Evolutionary conservation across 2,113 vertebrate species (phyloP).

Genomic region (Andinoacara biseriatus): DNA sequence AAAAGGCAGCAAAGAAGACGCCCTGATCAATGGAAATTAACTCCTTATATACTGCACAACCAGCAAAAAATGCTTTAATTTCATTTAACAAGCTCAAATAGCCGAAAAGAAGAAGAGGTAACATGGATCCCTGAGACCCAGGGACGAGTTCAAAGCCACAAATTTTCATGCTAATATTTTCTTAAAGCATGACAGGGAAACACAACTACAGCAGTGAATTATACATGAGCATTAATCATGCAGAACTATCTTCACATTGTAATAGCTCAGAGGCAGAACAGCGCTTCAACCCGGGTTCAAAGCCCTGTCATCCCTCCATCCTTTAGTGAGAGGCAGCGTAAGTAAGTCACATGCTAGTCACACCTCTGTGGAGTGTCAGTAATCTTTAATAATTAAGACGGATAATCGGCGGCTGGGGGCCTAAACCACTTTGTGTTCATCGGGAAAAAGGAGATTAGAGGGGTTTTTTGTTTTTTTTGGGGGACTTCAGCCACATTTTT

Average conservation of each 20-base stretch:
- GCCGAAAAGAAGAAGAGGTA: not conserved
- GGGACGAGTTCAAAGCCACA: slow-evolving; percentile 59
- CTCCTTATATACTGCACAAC: not conserved
- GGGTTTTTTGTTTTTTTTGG: not conserved
- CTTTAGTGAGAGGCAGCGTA: slow-evolving; percentile 10
- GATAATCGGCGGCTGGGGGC: slow-evolving; percentile 36
- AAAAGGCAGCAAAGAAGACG: not conserved
- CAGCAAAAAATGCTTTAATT: slow-evolving; percentile 5
- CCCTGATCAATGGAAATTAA: not conserved
- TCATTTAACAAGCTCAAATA: slow-evolving; percentile 1
- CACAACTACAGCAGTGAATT: slow-evolving; percentile 49
- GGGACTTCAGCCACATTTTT: not conserved
- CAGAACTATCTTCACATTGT: slow-evolving; percentile 39
- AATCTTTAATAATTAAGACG: slow-evolving; percentile 59
- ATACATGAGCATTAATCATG: slow-evolving; percentile 69
- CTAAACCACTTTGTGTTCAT: slow-evolving; percentile 37
- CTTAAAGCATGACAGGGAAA: slow-evolving; percentile 61
- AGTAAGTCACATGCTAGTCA: slow-evolving; percentile 57
- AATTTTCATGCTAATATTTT: slow-evolving; percentile 64
- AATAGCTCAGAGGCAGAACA: slow-evolving; percentile 46
- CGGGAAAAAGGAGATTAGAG: slow-evolving; percentile 35
- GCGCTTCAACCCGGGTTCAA: slow-evolving; percentile 41
- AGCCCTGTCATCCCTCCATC: slow-evolving; percentile 27
- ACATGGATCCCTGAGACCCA: not conserved
- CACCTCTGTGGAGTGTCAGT: slow-evolving; percentile 42